These are phyloP conservation scores for Phylloscopus trochilus DNA, from an alignment of 2,113 vertebrate species.

Conservation along the genomic window DNA sequence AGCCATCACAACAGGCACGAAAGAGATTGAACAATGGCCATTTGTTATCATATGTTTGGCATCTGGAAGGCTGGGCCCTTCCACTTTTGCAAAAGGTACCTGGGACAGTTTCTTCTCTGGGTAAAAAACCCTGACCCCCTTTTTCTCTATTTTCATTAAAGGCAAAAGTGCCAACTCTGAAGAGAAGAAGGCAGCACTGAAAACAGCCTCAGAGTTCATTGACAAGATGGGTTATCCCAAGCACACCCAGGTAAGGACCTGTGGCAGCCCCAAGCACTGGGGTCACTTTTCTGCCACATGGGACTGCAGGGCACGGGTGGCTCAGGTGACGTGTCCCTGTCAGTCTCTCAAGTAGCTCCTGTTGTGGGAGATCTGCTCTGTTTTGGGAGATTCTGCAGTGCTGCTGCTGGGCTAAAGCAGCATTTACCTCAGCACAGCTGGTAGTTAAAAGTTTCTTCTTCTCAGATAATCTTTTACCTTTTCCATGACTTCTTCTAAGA, in stretches of 20 bases:
- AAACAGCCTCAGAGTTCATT: constrained; percentile 92
- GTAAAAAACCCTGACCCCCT: background rate
- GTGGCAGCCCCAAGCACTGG: background rate
- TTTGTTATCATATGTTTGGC: background rate
- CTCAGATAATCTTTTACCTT: background rate
- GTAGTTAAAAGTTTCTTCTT: background rate
- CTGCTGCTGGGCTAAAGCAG: background rate
- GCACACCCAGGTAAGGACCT: constrained; percentile 83
- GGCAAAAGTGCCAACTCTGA: constrained; percentile 90
- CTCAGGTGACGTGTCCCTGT: background rate
- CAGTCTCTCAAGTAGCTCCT: background rate
- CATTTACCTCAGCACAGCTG: background rate
- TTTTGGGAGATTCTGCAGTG: background rate
- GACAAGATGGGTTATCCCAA: constrained; percentile 93
- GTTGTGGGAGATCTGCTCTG: background rate
- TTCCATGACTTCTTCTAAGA: background rate
- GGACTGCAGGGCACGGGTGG: fast-evolving
- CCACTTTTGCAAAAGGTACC: background rate
- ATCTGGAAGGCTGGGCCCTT: background rate
- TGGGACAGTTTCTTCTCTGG: background rate
- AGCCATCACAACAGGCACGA: background rate
- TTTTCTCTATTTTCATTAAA: constrained; percentile 30
- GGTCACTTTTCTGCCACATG: background rate
- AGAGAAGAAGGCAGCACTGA: constrained; percentile 90
- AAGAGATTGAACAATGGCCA: background rate